Base-by-base conservation (phyloP, 2,113 vertebrate genomes). In the Marmota flaviventris region DNA sequence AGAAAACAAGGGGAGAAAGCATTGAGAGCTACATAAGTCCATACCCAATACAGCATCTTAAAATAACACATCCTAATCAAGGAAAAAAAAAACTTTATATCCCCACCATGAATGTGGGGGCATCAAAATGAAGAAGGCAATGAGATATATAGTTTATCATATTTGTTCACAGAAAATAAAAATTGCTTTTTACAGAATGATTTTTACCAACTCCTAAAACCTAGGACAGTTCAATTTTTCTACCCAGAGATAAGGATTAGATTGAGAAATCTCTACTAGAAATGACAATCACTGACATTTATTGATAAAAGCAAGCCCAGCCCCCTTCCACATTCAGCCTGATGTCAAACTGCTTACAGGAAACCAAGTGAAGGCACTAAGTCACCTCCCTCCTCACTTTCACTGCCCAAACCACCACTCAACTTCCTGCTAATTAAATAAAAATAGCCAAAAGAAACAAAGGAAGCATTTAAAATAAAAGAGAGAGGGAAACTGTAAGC, bases 161-260 rank as follows among this genome's bases (percentile, higher is more conserved):
- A 63, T 67, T 84, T 79, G 51, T 81, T 70, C 86, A 56, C n/a
- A 81, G 69, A 97, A 97, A 95, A 90, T 81, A 82, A 75, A 90
- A 70, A 95, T 58, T 82, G 20, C 67, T 96, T 95, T 91, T 69
- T 25, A 85, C 8, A 17, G 34, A 87, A 89, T 67, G 87, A 85
- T 83, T 88, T 89, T 67, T 24, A 81, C 45, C 90, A 79, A 88
- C 51, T 72, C 85, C 58, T 53, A 79, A 84, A 79, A 51, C 65
- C 27, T 85, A 56, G 51, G 79, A 51, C 14, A 76, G 85, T 37
- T 90, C 69, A 69, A 42, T 81, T 72, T 91, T 91, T 84, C 85
- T 96, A 42, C 11, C 17, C 10, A 92, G 90, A 85, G 65, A 88
- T 96, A 88, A 85, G 67, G 22, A 90, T 75, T 94, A 70, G 89